Conservation (phyloP, 2,113 vertebrate genomes). For the Rhinogobius similis region DNA sequence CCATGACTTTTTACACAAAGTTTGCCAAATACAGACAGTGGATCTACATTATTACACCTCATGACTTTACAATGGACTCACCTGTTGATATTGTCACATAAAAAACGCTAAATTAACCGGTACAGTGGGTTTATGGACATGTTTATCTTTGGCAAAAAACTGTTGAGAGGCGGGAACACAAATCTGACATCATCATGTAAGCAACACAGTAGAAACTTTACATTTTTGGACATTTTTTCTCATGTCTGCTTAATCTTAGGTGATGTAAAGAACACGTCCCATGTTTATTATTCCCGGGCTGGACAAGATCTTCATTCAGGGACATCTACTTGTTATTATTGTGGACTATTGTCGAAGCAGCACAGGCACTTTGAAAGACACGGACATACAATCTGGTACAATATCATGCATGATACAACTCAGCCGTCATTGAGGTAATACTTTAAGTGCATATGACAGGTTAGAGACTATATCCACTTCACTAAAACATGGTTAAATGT, state of each 20-base stretch:
- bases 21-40: constrained; percentile 59
- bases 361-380: constrained; percentile 81
- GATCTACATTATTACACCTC: constrained; percentile 56
- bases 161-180: constrained; percentile 50
- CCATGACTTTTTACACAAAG: constrained; percentile 68
- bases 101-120: constrained; percentile 39
- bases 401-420: constrained; percentile 81
- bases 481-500: neutral
- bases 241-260: constrained; percentile 56
- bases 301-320: constrained; percentile 67
- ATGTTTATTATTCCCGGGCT: constrained; percentile 74
- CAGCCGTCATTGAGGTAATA: constrained; percentile 73
- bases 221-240: constrained; percentile 50
- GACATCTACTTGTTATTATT: constrained; percentile 53
- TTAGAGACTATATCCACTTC: neutral
- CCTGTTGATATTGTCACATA: constrained; percentile 56
- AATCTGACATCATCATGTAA: constrained; percentile 53
- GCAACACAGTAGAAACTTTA: constrained; percentile 66
- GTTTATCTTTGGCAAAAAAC: constrained; percentile 70
- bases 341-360: constrained; percentile 76
- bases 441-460: constrained; percentile 16
- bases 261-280: constrained; percentile 77
- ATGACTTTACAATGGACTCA: constrained; percentile 49
- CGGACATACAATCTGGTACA: constrained; percentile 80
- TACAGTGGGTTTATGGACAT: constrained; percentile 46